phyloP scores from a whole-genome alignment of 2,888 invertebrate genomes.

The Sphecodes monilicornis region DNA sequence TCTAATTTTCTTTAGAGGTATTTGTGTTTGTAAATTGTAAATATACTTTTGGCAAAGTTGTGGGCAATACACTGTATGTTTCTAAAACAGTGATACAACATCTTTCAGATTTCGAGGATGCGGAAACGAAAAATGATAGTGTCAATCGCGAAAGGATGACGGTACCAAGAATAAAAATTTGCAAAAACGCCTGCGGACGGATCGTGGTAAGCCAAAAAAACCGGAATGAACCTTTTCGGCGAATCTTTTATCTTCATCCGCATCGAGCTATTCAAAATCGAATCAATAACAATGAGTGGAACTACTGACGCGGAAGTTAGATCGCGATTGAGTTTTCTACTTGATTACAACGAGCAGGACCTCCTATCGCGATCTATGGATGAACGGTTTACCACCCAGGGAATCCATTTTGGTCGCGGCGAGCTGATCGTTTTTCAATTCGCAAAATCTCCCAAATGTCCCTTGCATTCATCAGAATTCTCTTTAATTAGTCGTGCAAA shows the following conservation, averaged over 20 bases:
- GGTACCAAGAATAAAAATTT: not conserved
- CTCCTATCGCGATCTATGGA: constrained; percentile 72
- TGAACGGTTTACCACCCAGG: constrained; percentile 67
- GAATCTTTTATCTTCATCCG: constrained; percentile 58
- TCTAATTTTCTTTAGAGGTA: too few relatives aligned
- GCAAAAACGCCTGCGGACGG: not conserved
- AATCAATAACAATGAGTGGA: constrained; percentile 73
- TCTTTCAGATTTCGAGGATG: not conserved
- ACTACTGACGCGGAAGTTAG: constrained; percentile 73
- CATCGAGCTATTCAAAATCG: constrained; percentile 64
- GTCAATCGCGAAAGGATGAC: too few relatives aligned
- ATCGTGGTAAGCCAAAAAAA: constrained; percentile 17
- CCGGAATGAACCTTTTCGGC: constrained; percentile 35
- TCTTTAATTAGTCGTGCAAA: not conserved
- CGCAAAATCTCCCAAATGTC: not conserved
- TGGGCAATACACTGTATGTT: too few relatives aligned
- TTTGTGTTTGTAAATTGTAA: too few relatives aligned
- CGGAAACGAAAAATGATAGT: too few relatives aligned
- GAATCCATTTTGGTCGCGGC: constrained; percentile 52
- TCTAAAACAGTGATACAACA: too few relatives aligned
- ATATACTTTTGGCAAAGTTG: too few relatives aligned
- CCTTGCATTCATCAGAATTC: not conserved
- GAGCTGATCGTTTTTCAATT: constrained; percentile 3
- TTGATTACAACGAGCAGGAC: constrained; percentile 73
- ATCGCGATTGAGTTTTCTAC: constrained; percentile 75